phyloP scores from a whole-genome alignment of 2,113 vertebrate genomes.

The Lepisosteus oculatus region DNA sequence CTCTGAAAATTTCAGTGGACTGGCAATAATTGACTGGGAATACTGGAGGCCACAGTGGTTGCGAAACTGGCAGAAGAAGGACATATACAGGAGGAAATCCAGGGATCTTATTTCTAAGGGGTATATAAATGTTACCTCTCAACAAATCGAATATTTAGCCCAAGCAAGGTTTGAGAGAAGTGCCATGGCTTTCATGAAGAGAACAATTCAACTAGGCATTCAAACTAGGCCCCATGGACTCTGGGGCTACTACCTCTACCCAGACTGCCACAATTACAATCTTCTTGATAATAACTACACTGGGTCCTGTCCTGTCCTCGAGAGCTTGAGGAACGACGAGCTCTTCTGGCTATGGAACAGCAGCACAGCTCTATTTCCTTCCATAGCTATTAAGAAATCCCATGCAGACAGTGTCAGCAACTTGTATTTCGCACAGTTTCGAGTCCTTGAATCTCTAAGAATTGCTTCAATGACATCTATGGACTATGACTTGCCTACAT shows the following conservation, averaged over 20 bases:
- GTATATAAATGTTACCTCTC: constrained; percentile 58
- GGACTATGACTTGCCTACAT: constrained; percentile 65
- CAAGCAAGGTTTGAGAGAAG: constrained; percentile 70
- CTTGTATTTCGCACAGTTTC: constrained; percentile 69
- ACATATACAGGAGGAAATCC: constrained; percentile 63
- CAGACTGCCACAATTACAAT: constrained; percentile 80
- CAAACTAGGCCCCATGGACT: constrained; percentile 63
- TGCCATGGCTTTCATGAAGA: constrained; percentile 70
- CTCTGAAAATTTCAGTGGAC: constrained; percentile 64
- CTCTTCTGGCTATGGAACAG: constrained; percentile 78
- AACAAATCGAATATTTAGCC: constrained; percentile 59
- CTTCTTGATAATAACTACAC: constrained; percentile 63
- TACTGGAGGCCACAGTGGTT: constrained; percentile 71
- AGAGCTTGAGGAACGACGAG: constrained; percentile 71
- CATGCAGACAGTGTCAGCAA: constrained; percentile 56
- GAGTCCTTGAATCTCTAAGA: constrained; percentile 65
- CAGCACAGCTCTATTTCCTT: constrained; percentile 71
- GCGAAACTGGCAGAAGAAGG: constrained; percentile 68
- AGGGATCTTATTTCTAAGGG: constrained; percentile 56
- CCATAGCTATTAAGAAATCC: constrained; percentile 59
- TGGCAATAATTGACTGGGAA: constrained; percentile 73
- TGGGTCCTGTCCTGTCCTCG: constrained; percentile 63
- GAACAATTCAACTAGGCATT: constrained; percentile 67
- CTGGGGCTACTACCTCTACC: constrained; percentile 78
- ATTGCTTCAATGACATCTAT: constrained; percentile 61